phyloP scores from a whole-genome alignment of 2,888 invertebrate species.

The Acronicta psi region DNA sequence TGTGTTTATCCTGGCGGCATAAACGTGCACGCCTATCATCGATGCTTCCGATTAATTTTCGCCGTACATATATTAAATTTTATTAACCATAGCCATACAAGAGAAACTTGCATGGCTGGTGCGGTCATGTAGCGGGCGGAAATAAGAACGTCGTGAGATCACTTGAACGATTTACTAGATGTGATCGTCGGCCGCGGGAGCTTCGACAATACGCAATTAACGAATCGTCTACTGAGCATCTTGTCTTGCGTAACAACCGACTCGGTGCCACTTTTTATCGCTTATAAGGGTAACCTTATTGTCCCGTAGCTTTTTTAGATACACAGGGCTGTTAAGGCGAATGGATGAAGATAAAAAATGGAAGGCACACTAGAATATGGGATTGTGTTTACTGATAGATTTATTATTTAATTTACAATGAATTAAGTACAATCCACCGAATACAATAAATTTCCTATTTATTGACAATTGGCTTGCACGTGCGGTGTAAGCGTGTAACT shows the following conservation, averaged over 20 bases:
- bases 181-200: conserved; percentile 67
- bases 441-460: conserved; percentile 48
- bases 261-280: conserved; percentile 74
- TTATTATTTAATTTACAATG: conserved; percentile 34
- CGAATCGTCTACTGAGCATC: conserved; percentile 67
- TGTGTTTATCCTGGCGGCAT: conserved; percentile 79
- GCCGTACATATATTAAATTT: conserved; percentile 62
- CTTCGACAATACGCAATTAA: conserved; percentile 83
- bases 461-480: conserved; percentile 45
- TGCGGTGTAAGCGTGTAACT: conserved; percentile 48
- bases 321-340: conserved; percentile 33
- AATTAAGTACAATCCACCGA: conserved; percentile 20
- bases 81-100: conserved; percentile 69
- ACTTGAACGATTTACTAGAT: conserved; percentile 69
- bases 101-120: conserved; percentile 54
- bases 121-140: conserved; percentile 61
- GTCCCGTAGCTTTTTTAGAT: conserved; percentile 23
- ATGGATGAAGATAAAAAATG: conserved; percentile 26
- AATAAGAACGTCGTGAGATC: conserved; percentile 74
- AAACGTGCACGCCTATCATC: conserved; percentile 75
- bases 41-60: conserved; percentile 80
- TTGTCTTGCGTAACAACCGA: conserved; percentile 76
- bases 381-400: conserved; percentile 30
- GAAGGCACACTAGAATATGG: conserved; percentile 2
- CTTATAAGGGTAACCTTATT: conserved; percentile 73